These are phyloP conservation scores for Phenacoccus solenopsis DNA, from an alignment of 1,140 invertebrate genomes.

Conservation along the genomic window DNA sequence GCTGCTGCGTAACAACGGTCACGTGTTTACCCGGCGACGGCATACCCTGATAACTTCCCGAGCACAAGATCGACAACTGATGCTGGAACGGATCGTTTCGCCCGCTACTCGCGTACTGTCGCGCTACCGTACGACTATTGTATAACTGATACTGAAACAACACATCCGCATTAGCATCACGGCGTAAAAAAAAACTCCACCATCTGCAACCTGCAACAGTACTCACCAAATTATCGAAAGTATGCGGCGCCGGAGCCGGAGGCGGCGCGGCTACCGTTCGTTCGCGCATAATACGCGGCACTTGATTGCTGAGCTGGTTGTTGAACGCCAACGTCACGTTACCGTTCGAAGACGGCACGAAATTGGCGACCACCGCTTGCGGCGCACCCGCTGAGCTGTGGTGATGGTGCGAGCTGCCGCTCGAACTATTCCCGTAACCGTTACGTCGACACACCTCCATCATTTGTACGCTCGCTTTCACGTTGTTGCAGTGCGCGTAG, in stretches of 20 bases:
- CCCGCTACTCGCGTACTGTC: slow-evolving; percentile 40
- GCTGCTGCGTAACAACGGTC: slow-evolving; percentile 63
- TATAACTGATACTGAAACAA: slow-evolving; percentile 72
- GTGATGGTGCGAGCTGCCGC: slow-evolving; percentile 26
- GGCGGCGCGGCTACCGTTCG: neutral
- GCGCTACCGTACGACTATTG: slow-evolving; percentile 55
- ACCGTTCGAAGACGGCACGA: slow-evolving; percentile 57
- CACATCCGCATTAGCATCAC: neutral
- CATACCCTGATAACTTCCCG: slow-evolving; percentile 48
- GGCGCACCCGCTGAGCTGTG: slow-evolving; percentile 36
- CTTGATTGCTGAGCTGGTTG: slow-evolving; percentile 56
- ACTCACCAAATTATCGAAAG: slow-evolving; percentile 47
- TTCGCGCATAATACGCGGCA: slow-evolving; percentile 37
- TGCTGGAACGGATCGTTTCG: slow-evolving; percentile 49
- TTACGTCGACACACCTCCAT: slow-evolving; percentile 75
- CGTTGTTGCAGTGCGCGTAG: slow-evolving; percentile 92
- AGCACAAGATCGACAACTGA: slow-evolving; percentile 24
- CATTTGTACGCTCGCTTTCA: slow-evolving; percentile 89
- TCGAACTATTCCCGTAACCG: slow-evolving; percentile 38
- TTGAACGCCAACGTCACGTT: slow-evolving; percentile 82
- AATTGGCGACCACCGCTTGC: slow-evolving; percentile 44
- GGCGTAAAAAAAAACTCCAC: neutral
- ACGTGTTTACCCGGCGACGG: slow-evolving; percentile 76
- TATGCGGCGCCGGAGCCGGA: slow-evolving; percentile 22
- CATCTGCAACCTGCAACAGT: neutral